Conservation (phyloP, 2,113 vertebrate species). For the Varanus komodoensis region DNA sequence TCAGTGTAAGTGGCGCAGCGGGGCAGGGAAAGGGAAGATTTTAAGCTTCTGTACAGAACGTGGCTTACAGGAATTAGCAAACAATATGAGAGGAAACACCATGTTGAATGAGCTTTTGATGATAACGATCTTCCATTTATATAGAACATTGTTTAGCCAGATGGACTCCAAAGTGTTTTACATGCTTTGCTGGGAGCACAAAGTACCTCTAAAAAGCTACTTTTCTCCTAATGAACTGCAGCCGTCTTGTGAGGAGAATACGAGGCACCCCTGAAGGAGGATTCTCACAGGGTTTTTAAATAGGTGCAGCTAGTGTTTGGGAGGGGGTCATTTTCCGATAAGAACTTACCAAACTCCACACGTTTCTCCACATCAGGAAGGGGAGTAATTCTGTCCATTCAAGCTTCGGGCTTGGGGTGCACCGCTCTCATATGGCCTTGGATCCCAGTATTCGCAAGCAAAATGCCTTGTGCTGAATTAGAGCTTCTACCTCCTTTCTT, state of each 20-base stretch:
- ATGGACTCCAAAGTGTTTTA: constrained; percentile 69
- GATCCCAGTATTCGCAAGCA: no score
- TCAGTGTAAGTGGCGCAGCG: background rate
- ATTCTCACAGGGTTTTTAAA: background rate
- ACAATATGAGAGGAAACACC: constrained; percentile 77
- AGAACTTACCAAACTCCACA: no score
- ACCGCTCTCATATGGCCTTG: no score
- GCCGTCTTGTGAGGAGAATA: constrained; percentile 51
- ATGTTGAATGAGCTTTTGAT: constrained; percentile 73
- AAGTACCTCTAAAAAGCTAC: constrained; percentile 59
- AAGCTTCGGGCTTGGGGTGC: no score
- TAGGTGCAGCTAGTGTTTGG: no score
- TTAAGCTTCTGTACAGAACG: background rate
- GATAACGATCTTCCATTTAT: constrained; percentile 75
- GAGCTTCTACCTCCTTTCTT: no score
- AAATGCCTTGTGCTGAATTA: no score
- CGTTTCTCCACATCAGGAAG: no score
- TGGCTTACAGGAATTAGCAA: constrained; percentile 78
- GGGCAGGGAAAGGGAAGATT: no score
- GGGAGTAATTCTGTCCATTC: no score
- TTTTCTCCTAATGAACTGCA: constrained; percentile 56
- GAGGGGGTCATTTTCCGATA: no score
- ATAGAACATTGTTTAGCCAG: constrained; percentile 69
- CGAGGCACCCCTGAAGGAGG: constrained; percentile 25
- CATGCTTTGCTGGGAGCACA: constrained; percentile 61